Base-by-base conservation (phyloP, 2,888 invertebrate species). In the Eueremaeus valkanovi region DNA sequence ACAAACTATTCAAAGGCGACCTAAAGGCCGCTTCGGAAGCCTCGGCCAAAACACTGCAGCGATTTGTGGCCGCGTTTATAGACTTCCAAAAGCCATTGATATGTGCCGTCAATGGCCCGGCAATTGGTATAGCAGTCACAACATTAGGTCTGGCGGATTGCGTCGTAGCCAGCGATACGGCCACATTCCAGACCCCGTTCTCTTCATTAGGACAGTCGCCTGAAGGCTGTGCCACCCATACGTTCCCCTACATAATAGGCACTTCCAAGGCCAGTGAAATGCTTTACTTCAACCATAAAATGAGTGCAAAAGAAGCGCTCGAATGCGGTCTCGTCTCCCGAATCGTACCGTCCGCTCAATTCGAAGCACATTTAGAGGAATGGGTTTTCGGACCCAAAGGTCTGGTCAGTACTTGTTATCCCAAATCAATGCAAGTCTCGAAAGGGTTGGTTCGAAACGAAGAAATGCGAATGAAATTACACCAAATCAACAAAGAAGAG, bases 101-200 rank as follows among this genome's bases (percentile, higher is more conserved):
- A 78, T 92, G 90, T 18, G 85, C 95, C 76, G 90, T 97, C 0
- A 96, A 98, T 86, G 98, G 98, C 1, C 95, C 95, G 58, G 93
- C 95, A 18, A 89, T 97, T 79, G 98, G 98, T 33, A 90, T 98
- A 79, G 90, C 90, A 58, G 90, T 90, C 3, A 97, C 97, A 0
- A 89, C 90, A 13, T 85, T 93, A 73, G 90, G 90, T 0, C 85
- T 97, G 0, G 94, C 90, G 85, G 97, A 98, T 86, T 86, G 92
- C 76, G 90, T 95, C 9, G 93, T 92, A 86, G 92, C 93, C 74
- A 88, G 90, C n/a, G 91, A 95, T 80, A 88, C 86, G 92, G 92
- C 95, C 0, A 91, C 90, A 77, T 95, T 97, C 84, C 86, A 88
- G 76, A 92, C 94, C 18, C 97, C 97, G 9, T 98, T 98, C 83